Percentiles rank a stretch among this genome's conserved stretches.
Evolutionary conservation across 2,797 vertebrate genomes (phyloP).

Genomic region (Lophotriccus pileatus): DNA sequence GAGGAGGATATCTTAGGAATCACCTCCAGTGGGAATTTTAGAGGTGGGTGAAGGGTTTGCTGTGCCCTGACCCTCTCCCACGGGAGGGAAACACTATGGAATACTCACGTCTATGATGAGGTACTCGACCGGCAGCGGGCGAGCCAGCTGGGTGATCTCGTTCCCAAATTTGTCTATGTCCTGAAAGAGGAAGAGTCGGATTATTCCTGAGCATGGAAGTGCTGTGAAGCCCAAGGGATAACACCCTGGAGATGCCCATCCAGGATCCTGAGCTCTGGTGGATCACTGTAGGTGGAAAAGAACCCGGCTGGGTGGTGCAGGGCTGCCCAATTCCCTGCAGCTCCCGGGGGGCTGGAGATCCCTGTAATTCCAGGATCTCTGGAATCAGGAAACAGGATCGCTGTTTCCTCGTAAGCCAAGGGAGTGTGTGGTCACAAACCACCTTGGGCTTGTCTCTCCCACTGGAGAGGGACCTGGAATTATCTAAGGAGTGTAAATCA

Average conservation of each 20-base stretch:
- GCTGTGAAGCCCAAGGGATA: not conserved
- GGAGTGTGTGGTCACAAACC: fast-evolving
- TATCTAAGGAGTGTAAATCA: fast-evolving
- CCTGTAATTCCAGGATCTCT: not conserved
- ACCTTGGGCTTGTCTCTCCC: not conserved
- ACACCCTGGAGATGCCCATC: not conserved
- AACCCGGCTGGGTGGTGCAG: not conserved
- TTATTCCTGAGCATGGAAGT: not conserved
- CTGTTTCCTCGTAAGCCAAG: not conserved
- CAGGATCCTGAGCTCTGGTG: not conserved
- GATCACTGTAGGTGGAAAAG: not conserved
- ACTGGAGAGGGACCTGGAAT: not conserved
- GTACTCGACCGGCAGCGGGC: conserved; percentile 96
- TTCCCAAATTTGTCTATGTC: conserved; percentile 99
- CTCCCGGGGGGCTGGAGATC: not conserved
- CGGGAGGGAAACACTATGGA: not conserved
- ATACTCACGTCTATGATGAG: conserved; percentile 96
- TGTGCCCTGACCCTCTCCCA: not conserved
- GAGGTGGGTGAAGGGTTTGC: not conserved
- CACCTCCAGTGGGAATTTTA: fast-evolving
- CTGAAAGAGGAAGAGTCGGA: conserved; percentile 63
- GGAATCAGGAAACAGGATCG: not conserved
- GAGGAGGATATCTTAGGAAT: not conserved
- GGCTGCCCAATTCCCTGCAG: not conserved
- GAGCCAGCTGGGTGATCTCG: conserved; percentile 94